phyloP scores from a whole-genome alignment of 1,140 invertebrate genomes.

The Magallana gigas region DNA sequence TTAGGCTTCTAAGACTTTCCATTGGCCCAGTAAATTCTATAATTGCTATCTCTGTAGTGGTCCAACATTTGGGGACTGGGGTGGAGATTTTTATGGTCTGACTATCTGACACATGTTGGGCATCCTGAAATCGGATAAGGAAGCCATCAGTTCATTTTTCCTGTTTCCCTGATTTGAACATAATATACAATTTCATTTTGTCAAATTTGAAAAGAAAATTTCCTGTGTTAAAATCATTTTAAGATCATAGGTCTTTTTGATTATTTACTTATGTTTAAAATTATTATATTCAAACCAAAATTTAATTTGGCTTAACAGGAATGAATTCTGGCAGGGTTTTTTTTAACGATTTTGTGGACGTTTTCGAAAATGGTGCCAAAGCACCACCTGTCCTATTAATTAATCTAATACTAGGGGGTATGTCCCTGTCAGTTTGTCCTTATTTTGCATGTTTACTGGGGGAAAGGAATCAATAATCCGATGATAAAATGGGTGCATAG shows the following conservation, averaged over 20 bases:
- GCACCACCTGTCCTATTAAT: slow-evolving; percentile 1
- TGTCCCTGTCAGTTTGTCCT: not conserved
- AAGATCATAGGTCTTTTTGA: no score
- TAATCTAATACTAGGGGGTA: slow-evolving; percentile 6
- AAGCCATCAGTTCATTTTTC: not conserved
- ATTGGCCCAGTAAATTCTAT: slow-evolving; percentile 30
- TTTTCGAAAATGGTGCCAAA: no score
- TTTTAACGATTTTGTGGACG: no score
- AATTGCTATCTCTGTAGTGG: slow-evolving; percentile 10
- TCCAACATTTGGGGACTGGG: slow-evolving; percentile 27
- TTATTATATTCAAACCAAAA: no score
- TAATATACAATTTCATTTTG: no score
- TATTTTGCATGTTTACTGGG: not conserved
- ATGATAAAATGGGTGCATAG: slow-evolving; percentile 9
- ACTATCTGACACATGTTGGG: slow-evolving; percentile 15
- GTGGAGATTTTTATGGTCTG: slow-evolving; percentile 30
- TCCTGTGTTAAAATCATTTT: no score
- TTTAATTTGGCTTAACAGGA: no score
- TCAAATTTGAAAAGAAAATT: no score
- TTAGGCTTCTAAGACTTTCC: slow-evolving; percentile 20
- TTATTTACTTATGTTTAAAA: no score
- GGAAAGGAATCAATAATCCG: slow-evolving; percentile 9
- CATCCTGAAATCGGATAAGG: not conserved
- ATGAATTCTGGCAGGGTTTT: no score
- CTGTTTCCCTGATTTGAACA: not conserved